These are phyloP conservation scores for Hydrophis major DNA, from an alignment of 2,797 vertebrate genomes.

Conservation along the genomic window DNA sequence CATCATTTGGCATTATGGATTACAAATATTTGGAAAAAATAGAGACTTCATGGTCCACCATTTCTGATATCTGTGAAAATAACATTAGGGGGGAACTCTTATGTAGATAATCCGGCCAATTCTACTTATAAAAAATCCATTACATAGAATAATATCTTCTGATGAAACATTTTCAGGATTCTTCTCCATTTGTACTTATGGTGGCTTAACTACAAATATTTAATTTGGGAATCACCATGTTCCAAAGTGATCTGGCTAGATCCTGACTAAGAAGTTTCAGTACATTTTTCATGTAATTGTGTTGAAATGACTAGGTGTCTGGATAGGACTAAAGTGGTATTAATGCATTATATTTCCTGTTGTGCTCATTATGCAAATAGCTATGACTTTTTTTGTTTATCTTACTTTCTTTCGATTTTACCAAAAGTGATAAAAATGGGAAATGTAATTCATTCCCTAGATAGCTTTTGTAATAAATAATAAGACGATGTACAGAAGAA, in stretches of 20 bases:
- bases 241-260: constrained; percentile 8
- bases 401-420: not conserved
- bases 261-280: constrained; percentile 13
- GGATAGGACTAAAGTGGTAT: not conserved
- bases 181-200: not conserved
- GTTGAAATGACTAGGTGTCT: not conserved
- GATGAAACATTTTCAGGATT: not conserved
- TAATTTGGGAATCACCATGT: not conserved
- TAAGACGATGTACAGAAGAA: not conserved
- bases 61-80: not conserved
- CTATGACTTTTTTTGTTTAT: not conserved
- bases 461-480: not conserved
- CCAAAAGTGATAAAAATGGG: not conserved
- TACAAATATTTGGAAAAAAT: constrained; percentile 2
- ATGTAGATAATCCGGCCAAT: not conserved
- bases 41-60: not conserved
- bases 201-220: not conserved
- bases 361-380: not conserved
- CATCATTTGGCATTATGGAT: not conserved
- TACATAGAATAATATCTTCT: not conserved
- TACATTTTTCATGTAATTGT: constrained; percentile 8
- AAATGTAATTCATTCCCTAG: not conserved
- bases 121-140: not conserved
- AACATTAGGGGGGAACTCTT: not conserved
- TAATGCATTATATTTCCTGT: not conserved